Base-by-base conservation (phyloP, 2,888 invertebrate genomes). In the Sinotaia quadrata region DNA sequence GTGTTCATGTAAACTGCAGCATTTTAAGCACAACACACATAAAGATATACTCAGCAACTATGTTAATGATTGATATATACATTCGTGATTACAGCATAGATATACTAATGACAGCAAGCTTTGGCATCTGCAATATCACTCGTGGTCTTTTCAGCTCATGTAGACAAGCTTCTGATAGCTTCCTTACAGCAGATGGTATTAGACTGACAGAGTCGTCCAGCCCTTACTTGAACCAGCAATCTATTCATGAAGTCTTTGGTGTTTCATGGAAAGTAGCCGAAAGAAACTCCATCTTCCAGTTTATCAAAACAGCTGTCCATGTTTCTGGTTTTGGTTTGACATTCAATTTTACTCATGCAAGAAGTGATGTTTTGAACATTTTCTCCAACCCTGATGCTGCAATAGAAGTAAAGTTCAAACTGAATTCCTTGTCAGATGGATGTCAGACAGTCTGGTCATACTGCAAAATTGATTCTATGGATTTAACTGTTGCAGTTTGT, bases 371-470 rank as follows among this genome's bases (percentile, higher is more conserved):
- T 1, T 57, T 81, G 18, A 51, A 63, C 37, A 61, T 73, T 12
- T 80, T 81, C 31, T 69, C 77, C 34, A 68, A 68, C 49, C 56
- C 71, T 44, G 77, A 78, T 21, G 59, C 77, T 29, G 78, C 76
- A 2, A 27, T 82, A 29, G 82, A 81, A 27, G 58, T 81, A 2
- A 77, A 76, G n/a, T 77, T 82, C 67, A 75, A 73, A 51, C 36
- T 76, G 21, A 67, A 70, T 33, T 41, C 31, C 15, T 31, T 58
- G 1, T 49, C 51, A 8, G 47, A 56, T 21, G 58, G 51, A 4
- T 80, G 78, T 67, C 72, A 78, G 24, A 75, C 80, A 2, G 33
- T 78, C 10, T 78, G 74, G 78, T 80, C 79, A 5, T 81, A 79
- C 68, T 69, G 49, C 61, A 61, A 34, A 41, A 56, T 10, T 36